Percentiles rank a stretch among this genome's conserved stretches.
phyloP scores from a whole-genome alignment of 2,888 invertebrate species.

The Glaucopsyche alexis region DNA sequence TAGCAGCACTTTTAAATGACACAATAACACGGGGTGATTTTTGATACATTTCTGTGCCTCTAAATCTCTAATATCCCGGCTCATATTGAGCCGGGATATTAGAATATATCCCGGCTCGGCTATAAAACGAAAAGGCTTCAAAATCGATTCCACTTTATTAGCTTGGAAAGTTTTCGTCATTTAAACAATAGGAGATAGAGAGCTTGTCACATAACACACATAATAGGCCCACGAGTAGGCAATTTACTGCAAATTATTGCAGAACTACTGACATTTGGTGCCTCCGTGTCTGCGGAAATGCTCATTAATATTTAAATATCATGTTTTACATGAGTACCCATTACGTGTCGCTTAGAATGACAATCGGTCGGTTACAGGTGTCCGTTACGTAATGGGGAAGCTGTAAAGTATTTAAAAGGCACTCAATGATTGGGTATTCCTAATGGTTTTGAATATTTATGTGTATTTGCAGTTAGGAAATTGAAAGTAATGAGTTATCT shows the following conservation, averaged over 20 bases:
- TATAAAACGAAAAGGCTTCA: no score
- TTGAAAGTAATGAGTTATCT: background rate
- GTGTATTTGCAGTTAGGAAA: background rate
- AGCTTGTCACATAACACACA: background rate
- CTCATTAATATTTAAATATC: background rate
- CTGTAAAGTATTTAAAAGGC: background rate
- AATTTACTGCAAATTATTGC: background rate
- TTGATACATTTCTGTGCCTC: no score
- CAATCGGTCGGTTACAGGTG: constrained; percentile 5
- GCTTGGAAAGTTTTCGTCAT: background rate
- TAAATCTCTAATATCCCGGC: no score
- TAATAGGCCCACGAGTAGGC: background rate
- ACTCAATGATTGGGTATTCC: background rate
- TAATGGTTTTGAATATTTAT: constrained; percentile 12
- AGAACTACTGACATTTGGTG: background rate
- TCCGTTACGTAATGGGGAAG: constrained; percentile 3
- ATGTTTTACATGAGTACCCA: background rate
- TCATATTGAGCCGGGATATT: no score
- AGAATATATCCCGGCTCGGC: no score
- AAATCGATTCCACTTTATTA: no score
- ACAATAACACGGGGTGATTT: no score
- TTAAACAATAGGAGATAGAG: background rate
- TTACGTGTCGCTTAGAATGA: background rate
- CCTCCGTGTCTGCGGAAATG: background rate
- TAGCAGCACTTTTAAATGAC: no score